A percentile compares a stretch with the other conserved stretches of the same genome.
These are phyloP conservation scores for Lycophotia porphyrea DNA, from an alignment of 2,888 invertebrate species.

Conservation along the genomic window DNA sequence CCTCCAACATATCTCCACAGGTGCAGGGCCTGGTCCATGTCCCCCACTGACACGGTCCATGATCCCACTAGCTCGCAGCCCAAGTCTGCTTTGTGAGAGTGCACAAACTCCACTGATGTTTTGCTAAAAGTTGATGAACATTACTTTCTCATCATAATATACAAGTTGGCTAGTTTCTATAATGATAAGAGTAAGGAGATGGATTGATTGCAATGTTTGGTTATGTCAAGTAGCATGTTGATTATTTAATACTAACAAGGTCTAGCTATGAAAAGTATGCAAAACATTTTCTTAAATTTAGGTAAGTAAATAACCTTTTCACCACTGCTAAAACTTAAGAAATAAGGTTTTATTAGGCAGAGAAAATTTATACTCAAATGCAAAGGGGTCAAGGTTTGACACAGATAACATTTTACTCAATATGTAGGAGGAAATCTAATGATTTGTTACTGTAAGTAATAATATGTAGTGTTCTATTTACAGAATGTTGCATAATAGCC, in stretches of 20 bases:
- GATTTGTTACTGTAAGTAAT: conserved; percentile 41
- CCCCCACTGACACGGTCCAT: conserved; percentile 98
- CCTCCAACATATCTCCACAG: conserved; percentile 99
- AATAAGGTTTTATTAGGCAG: neutral
- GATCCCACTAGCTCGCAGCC: conserved; percentile 97
- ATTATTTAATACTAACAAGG: neutral
- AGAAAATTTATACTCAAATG: conserved; percentile 14
- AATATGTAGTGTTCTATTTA: conserved; percentile 77
- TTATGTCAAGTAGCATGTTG: neutral
- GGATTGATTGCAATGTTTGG: conserved; percentile 10
- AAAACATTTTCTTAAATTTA: neutral
- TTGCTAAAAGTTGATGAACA: conserved; percentile 89
- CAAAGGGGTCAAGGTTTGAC: conserved; percentile 71
- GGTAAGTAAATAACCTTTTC: neutral
- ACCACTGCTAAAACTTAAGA: neutral
- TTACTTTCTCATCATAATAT: neutral
- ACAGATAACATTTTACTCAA: conserved; percentile 64
- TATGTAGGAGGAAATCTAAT: conserved; percentile 64
- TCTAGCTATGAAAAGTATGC: neutral
- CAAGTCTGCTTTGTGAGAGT: conserved; percentile 93
- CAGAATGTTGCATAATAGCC: conserved; percentile 84
- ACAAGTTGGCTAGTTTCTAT: neutral
- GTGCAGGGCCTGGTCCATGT: conserved; percentile 99
- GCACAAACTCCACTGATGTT: conserved; percentile 94
- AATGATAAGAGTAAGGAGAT: neutral